Conservation (phyloP, 2,888 invertebrate species). For the Peribatodes rhomboidaria region DNA sequence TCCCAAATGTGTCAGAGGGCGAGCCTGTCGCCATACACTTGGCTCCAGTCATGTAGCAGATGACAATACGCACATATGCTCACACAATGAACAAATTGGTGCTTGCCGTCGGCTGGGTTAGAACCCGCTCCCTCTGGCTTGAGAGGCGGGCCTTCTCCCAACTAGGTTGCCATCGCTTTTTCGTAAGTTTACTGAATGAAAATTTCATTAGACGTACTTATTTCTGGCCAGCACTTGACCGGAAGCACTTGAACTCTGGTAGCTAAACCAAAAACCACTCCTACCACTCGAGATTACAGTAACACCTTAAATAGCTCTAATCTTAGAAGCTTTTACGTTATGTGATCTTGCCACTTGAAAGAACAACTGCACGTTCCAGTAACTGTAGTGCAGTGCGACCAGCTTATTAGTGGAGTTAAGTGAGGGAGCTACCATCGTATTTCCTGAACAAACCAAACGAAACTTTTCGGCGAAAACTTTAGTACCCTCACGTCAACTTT, state of each 20-base stretch:
- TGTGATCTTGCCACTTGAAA: slow-evolving; percentile 80
- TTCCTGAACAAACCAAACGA: neutral
- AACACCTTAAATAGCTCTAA: slow-evolving; percentile 80
- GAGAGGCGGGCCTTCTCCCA: too few relatives aligned
- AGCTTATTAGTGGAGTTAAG: neutral
- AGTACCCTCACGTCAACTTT: neutral
- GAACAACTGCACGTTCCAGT: slow-evolving; percentile 43
- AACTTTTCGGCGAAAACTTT: neutral
- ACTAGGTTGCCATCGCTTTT: too few relatives aligned
- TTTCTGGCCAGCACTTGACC: slow-evolving; percentile 48
- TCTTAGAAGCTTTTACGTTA: slow-evolving; percentile 64
- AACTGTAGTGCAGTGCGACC: slow-evolving; percentile 15
- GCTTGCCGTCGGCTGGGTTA: too few relatives aligned
- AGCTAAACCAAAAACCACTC: slow-evolving; percentile 49
- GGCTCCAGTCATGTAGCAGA: too few relatives aligned
- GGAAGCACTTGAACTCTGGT: slow-evolving; percentile 72
- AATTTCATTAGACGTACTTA: neutral
- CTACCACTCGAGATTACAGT: slow-evolving; percentile 74
- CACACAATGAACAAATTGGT: too few relatives aligned
- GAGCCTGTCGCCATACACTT: too few relatives aligned
- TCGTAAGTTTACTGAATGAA: slow-evolving; percentile 5
- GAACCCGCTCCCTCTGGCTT: too few relatives aligned
- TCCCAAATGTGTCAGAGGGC: too few relatives aligned
- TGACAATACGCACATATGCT: too few relatives aligned
- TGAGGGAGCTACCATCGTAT: neutral